Evolutionary conservation across 1,140 invertebrate genomes (phyloP).

Genomic region (Drosophila tsacasi): DNA sequence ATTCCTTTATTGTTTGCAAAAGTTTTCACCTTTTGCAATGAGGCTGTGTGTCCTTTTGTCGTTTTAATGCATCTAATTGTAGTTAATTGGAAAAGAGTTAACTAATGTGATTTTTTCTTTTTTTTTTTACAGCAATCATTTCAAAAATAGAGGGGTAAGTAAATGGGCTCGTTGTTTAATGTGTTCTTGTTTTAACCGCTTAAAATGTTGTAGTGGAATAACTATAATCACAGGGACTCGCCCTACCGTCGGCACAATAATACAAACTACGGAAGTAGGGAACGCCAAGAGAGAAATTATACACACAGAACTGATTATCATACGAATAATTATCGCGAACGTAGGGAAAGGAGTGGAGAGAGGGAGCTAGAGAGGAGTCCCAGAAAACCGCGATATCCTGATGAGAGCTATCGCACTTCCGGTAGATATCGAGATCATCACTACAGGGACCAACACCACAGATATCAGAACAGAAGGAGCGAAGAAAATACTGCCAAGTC

Average conservation of each 20-base stretch:
- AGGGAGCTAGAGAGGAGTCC: not conserved
- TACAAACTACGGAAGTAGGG: conserved; percentile 12
- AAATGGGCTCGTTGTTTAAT: not conserved
- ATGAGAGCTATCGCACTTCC: not conserved
- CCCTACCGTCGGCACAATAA: conserved; percentile 14
- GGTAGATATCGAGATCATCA: conserved; percentile 9
- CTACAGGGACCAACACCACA: conserved; percentile 14
- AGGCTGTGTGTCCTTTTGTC: conserved; percentile 17
- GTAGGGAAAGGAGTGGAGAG: conserved; percentile 1
- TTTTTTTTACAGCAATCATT: conserved; percentile 45
- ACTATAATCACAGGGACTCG: conserved; percentile 18
- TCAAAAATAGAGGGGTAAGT: conserved; percentile 49
- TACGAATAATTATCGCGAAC: not conserved
- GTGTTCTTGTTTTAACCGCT: not conserved
- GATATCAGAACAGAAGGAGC: not conserved
- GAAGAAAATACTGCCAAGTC: not conserved
- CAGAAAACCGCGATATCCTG: not conserved
- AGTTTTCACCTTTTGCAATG: conserved; percentile 39
- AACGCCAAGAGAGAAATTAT: conserved; percentile 34
- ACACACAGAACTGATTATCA: conserved; percentile 32
- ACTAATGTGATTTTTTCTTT: conserved; percentile 14
- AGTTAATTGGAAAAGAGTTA: conserved; percentile 36
- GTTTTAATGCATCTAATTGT: conserved; percentile 45
- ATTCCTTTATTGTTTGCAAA: conserved; percentile 80
- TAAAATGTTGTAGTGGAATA: conserved; percentile 18